Base-by-base conservation (phyloP, 1,140 invertebrate species). In the Gonioctena quinquepunctata region DNA sequence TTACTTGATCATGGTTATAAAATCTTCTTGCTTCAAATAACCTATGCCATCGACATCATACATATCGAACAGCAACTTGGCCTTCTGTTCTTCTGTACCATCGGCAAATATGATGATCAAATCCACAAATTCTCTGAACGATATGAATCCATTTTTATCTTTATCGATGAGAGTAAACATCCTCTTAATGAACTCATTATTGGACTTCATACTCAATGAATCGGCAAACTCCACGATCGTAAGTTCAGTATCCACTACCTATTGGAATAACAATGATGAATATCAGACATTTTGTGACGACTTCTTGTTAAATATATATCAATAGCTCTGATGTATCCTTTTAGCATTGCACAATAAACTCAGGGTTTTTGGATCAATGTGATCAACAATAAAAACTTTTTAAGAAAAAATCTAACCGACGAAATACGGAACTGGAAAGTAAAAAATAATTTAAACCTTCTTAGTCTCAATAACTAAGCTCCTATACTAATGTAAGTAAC, bases 101-200 rank as follows among this genome's bases (percentile, higher is more conserved):
- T 90, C 88, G 0, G 88, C 83, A 80, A 91, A 89, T 66, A 90
- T 86, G 0, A 89, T 84, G 52, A 90, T 83, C 71, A 90, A 86
- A 77, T 89, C 86, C 16, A 90, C 79, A 77, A 91, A 90, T 77
- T 91, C 89, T 52, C 88, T 78, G 76, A 90, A 90, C 1, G 88
- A 89, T 64, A 91, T 88, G 78, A 88, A 90, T 13, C 89, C 89
- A 79, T 89, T 90, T 65, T 84, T 83, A 74, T 90, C 88, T 25
- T 86, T 85, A 76, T 91, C 90, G 28, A 90, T 85, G n/a, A 91
- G 74, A 21, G 83, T 74, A 76, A 91, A 91, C 86, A 91, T 89
- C 79, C 83, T 83, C 63, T 85, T 84, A 4, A 90, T 86, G 79
- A 90, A 90, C 66, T 87, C 82, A 2, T 88, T 86, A 21, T 86